A percentile compares a stretch with the other conserved stretches of the same genome.
Evolutionary conservation across 2,113 vertebrate species (phyloP).

Genomic region (Chaetops frenatus): DNA sequence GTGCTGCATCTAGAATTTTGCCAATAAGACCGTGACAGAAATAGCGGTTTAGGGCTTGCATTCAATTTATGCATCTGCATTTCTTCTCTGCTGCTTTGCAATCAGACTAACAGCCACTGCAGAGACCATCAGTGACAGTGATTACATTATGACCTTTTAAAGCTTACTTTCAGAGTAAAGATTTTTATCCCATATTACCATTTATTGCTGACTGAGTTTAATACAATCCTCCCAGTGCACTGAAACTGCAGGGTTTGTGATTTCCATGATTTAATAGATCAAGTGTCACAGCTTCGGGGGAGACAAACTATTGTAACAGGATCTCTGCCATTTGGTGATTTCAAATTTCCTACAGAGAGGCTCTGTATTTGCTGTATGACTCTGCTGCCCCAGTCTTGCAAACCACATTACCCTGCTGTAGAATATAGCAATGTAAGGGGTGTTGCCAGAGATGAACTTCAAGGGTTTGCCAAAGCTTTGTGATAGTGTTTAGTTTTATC

Average conservation of each 20-base stretch:
- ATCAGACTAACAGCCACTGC: not conserved
- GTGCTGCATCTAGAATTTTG: conserved; percentile 2
- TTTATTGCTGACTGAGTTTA: conserved; percentile 85
- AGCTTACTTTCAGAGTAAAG: conserved; percentile 76
- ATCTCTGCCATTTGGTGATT: conserved; percentile 27
- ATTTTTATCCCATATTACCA: conserved; percentile 84
- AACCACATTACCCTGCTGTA: not conserved
- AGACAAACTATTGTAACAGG: conserved; percentile 12
- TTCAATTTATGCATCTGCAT: conserved; percentile 6
- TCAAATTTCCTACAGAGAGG: not conserved
- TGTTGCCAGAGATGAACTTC: not conserved
- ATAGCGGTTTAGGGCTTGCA: conserved; percentile 4
- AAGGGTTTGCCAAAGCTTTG: not conserved
- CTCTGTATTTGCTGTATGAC: not conserved
- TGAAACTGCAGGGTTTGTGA: conserved; percentile 66
- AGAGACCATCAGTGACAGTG: conserved; percentile 39
- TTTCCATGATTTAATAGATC: conserved; percentile 59
- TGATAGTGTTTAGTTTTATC: not conserved
- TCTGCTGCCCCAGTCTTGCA: not conserved
- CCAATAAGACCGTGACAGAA: not conserved
- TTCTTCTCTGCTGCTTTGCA: conserved; percentile 8
- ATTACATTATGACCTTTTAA: conserved; percentile 76
- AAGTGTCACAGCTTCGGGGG: not conserved
- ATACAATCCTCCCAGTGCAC: conserved; percentile 81
- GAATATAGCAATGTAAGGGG: not conserved